These are phyloP conservation scores for Teinopalpus imperialis DNA, from an alignment of 2,888 invertebrate species.

Conservation along the genomic window DNA sequence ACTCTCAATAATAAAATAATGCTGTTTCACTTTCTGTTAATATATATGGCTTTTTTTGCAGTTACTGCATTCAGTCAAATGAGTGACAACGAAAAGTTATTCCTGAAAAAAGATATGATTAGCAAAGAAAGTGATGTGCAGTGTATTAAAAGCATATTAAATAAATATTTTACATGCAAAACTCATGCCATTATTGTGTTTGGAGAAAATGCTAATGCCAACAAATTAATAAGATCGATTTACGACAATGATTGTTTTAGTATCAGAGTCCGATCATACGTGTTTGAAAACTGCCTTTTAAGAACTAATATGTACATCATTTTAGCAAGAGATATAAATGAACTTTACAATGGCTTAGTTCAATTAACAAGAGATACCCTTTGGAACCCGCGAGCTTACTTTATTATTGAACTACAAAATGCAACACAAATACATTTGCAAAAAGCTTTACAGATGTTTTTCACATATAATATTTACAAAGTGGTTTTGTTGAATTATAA, in stretches of 20 bases:
- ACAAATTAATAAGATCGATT: slow-evolving; percentile 34
- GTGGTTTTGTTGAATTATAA: no score
- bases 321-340: no score
- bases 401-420: no score
- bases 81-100: background rate
- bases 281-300: slow-evolving; percentile 34
- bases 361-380: no score
- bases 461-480: no score
- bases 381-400: no score
- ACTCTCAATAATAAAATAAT: no score
- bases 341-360: no score
- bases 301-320: slow-evolving; percentile 26
- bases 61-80: background rate
- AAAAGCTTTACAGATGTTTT: no score
- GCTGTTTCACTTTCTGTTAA: no score
- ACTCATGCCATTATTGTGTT: slow-evolving; percentile 38
- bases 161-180: slow-evolving; percentile 10
- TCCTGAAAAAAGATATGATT: background rate
- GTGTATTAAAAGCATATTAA: slow-evolving; percentile 32
- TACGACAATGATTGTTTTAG: slow-evolving; percentile 39
- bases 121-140: slow-evolving; percentile 27
- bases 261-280: slow-evolving; percentile 28
- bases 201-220: slow-evolving; percentile 31
- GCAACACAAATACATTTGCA: slow-evolving; percentile 28
- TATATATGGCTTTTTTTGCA: background rate